These are phyloP conservation scores for Botrylloides violaceus DNA, from an alignment of 23 tunicate species.

Conservation along the genomic window DNA sequence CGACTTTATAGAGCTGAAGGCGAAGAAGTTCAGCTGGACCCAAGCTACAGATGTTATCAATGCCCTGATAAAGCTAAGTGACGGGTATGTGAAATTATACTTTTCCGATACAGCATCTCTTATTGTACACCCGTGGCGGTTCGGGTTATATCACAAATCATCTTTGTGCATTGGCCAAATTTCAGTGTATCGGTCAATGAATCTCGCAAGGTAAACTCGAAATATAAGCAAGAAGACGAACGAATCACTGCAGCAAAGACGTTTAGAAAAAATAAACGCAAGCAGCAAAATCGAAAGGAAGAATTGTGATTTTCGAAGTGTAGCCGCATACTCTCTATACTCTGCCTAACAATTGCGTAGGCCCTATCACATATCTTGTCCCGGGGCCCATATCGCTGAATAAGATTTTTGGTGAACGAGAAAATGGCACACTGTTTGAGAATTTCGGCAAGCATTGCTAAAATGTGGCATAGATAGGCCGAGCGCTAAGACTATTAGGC, in stretches of 20 bases:
- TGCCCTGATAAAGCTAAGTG: slow-evolving; percentile 12
- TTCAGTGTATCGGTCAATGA: slow-evolving; percentile 16
- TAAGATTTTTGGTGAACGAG: too few relatives aligned
- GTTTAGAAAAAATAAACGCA: slow-evolving; percentile 9
- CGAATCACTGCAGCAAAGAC: slow-evolving; percentile 18
- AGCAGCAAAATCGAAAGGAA: not conserved
- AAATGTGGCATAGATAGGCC: too few relatives aligned
- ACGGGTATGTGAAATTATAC: not conserved
- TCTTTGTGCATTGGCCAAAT: too few relatives aligned
- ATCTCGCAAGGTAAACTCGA: slow-evolving; percentile 9
- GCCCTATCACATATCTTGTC: too few relatives aligned
- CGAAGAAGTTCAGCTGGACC: slow-evolving; percentile 1
- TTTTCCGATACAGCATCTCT: not conserved
- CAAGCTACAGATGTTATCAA: slow-evolving; percentile 17
- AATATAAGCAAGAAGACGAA: slow-evolving; percentile 17
- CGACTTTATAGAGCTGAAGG: not conserved
- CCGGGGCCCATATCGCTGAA: too few relatives aligned
- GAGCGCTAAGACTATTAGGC: too few relatives aligned
- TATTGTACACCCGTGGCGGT: not conserved
- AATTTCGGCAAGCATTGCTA: too few relatives aligned
- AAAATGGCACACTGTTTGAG: too few relatives aligned
- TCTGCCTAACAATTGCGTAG: too few relatives aligned
- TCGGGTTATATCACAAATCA: too few relatives aligned
- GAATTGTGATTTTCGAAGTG: slow-evolving; percentile 20
- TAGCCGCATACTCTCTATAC: too few relatives aligned